Conservation (phyloP, 2,888 invertebrate species). For the Pammene aurita region DNA sequence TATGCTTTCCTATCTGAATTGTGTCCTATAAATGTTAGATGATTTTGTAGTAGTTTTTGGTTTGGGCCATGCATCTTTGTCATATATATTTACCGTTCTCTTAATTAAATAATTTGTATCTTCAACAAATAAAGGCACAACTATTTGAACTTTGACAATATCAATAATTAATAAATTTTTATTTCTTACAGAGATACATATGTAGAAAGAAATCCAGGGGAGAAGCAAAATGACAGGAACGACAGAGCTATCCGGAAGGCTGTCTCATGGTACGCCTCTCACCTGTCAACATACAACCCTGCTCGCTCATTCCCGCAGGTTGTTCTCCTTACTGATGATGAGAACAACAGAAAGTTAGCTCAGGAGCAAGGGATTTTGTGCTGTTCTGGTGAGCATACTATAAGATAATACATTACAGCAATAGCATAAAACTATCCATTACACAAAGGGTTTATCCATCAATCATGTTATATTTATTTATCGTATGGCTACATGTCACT, state of each 20-base stretch:
- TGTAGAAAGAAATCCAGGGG: slow-evolving; percentile 90
- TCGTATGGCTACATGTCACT: no score
- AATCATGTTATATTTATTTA: neutral
- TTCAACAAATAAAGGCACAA: no score
- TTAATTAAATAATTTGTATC: no score
- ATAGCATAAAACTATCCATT: neutral
- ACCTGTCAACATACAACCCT: slow-evolving; percentile 79
- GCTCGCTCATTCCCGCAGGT: slow-evolving; percentile 80
- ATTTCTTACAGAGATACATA: slow-evolving; percentile 90
- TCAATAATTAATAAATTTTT: neutral
- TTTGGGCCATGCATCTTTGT: no score
- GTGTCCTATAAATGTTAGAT: no score
- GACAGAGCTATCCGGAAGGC: slow-evolving; percentile 94
- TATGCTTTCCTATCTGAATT: no score
- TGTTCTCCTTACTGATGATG: slow-evolving; percentile 93
- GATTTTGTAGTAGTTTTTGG: no score
- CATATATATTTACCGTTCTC: no score
- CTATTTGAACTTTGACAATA: no score
- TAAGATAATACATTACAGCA: neutral
- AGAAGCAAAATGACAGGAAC: slow-evolving; percentile 94
- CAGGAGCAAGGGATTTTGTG: slow-evolving; percentile 86
- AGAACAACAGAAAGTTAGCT: slow-evolving; percentile 88
- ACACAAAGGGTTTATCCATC: neutral
- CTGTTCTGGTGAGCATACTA: slow-evolving; percentile 84
- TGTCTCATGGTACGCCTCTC: slow-evolving; percentile 91